phyloP scores from a whole-genome alignment of 2,888 invertebrate species.

The Agrochola lychnidis region DNA sequence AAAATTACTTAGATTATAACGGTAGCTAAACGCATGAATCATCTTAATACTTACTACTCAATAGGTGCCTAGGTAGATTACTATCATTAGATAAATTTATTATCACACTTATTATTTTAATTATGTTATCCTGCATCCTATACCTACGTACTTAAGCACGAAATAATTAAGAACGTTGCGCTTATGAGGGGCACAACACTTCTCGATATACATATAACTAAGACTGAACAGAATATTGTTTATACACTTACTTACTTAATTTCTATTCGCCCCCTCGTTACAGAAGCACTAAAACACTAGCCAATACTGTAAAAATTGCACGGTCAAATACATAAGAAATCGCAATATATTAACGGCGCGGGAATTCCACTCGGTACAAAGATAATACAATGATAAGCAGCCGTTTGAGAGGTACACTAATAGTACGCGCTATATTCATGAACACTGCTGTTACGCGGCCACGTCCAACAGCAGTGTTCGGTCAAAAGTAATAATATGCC shows the following conservation, averaged over 20 bases:
- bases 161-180: not conserved
- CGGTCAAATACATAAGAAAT: slow-evolving; percentile 14
- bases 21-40: slow-evolving; percentile 20
- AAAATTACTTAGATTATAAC: slow-evolving; percentile 19
- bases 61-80: not conserved
- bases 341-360: slow-evolving; percentile 44
- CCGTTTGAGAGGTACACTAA: slow-evolving; percentile 33
- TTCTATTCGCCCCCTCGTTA: slow-evolving; percentile 3
- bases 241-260: not conserved
- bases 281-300: slow-evolving; percentile 43
- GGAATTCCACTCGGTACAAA: slow-evolving; percentile 42
- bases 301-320: slow-evolving; percentile 8
- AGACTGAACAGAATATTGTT: not conserved
- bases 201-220: no score
- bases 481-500: slow-evolving; percentile 12
- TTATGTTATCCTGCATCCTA: not conserved
- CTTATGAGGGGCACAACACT: not conserved
- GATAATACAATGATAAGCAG: slow-evolving; percentile 50
- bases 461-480: slow-evolving; percentile 31
- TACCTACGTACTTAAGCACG: not conserved
- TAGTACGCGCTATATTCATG: slow-evolving; percentile 44
- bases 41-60: not conserved
- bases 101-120: slow-evolving; percentile 28
- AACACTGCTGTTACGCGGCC: slow-evolving; percentile 21
- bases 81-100: slow-evolving; percentile 3